A percentile compares a stretch with the other conserved stretches of the same genome.
Conservation (phyloP, 53 echinoderm and acorn worm species). For the Astropecten irregularis region DNA sequence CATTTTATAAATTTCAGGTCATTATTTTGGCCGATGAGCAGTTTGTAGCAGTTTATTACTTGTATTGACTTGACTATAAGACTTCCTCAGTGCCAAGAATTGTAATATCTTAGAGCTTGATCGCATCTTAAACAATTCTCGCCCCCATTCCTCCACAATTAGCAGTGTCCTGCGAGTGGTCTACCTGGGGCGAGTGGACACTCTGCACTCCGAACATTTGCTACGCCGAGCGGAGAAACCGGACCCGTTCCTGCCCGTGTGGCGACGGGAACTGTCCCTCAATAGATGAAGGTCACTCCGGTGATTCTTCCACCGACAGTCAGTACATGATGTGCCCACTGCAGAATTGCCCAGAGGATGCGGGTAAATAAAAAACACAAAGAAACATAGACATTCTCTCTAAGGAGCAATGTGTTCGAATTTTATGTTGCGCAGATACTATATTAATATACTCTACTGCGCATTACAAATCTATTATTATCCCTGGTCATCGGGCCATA, state of each 20-base stretch:
- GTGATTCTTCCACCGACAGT: background rate
- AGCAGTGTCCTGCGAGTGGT: constrained; percentile 24
- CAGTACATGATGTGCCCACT: constrained; percentile 41
- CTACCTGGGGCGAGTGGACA: constrained; percentile 17
- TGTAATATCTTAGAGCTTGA: too few relatives aligned
- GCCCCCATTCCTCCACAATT: too few relatives aligned
- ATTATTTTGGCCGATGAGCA: too few relatives aligned
- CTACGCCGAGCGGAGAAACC: constrained; percentile 48
- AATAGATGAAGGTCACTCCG: background rate
- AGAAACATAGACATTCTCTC: background rate
- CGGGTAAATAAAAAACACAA: constrained; percentile 12
- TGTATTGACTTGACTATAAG: too few relatives aligned
- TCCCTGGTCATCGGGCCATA: too few relatives aligned
- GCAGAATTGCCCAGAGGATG: constrained; percentile 21
- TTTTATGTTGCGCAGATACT: too few relatives aligned
- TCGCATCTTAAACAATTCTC: too few relatives aligned
- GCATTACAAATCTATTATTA: too few relatives aligned
- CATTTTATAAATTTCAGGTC: too few relatives aligned
- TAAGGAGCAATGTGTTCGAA: background rate
- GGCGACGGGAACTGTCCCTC: constrained; percentile 7
- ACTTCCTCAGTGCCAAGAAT: too few relatives aligned
- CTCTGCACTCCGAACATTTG: constrained; percentile 40
- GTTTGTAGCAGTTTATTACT: too few relatives aligned
- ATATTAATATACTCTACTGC: too few relatives aligned
- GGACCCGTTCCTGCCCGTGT: constrained; percentile 38